These are phyloP conservation scores for Papilio glaucus DNA, from an alignment of 1,140 invertebrate species.

Conservation along the genomic window DNA sequence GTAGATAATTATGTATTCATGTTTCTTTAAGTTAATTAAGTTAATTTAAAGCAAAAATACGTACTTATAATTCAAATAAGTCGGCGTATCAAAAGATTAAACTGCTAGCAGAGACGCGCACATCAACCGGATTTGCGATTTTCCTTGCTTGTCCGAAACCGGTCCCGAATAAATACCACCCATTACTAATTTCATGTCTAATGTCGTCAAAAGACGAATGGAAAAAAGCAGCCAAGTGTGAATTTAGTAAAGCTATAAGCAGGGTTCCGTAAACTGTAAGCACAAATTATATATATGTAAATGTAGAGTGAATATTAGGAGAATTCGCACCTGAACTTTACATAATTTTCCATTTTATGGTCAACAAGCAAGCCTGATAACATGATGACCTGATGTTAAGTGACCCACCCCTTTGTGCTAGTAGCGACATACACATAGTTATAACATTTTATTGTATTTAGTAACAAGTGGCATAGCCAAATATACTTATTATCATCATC, in stretches of 20 bases:
- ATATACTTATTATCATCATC: no score
- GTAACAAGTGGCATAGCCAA: no score
- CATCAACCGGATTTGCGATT: conserved; percentile 37
- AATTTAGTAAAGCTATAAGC: no score
- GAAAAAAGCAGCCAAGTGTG: conserved; percentile 11
- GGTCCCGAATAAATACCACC: conserved; percentile 38
- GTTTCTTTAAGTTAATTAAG: conserved; percentile 18
- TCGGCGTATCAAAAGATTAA: conserved; percentile 30
- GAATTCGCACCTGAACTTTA: no score
- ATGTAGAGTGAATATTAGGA: no score
- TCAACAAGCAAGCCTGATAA: no score
- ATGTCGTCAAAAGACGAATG: conserved; percentile 36
- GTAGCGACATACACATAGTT: no score
- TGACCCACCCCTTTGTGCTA: no score
- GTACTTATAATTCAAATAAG: conserved; percentile 24
- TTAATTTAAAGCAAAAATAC: conserved; percentile 16
- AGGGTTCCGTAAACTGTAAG: conserved; percentile 34
- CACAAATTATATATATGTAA: no score
- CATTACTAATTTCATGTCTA: conserved; percentile 40
- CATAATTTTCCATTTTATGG: no score
- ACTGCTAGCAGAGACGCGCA: conserved; percentile 2
- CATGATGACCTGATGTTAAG: no score
- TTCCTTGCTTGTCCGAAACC: conserved; percentile 34
- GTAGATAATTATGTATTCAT: not conserved
- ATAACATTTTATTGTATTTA: no score